phyloP scores from a whole-genome alignment of 2,113 vertebrate genomes.

The Eubucco bourcierii region DNA sequence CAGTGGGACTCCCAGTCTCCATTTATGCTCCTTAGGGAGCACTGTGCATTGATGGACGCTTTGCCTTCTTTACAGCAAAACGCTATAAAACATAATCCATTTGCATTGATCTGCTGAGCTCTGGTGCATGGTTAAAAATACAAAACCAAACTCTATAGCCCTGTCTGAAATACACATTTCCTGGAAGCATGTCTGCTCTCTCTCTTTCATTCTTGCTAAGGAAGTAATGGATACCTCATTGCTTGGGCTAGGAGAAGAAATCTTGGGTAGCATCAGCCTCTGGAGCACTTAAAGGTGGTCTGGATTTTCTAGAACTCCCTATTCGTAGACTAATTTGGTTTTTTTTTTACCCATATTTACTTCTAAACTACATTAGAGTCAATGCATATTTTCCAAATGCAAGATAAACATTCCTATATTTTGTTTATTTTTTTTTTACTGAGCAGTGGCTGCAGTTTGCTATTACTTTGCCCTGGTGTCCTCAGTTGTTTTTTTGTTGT shows the following conservation, averaged over 20 bases:
- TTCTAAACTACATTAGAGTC: neutral
- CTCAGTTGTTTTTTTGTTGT: neutral
- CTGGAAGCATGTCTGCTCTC: neutral
- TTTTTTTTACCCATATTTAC: neutral
- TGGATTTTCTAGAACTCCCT: neutral
- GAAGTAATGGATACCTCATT: neutral
- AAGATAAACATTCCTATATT: neutral
- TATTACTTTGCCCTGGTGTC: neutral
- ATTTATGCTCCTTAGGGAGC: conserved; percentile 39
- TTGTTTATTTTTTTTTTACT: neutral
- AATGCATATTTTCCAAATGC: neutral
- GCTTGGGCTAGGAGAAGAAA: neutral
- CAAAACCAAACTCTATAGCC: neutral
- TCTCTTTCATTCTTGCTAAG: neutral
- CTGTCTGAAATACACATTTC: conserved; percentile 2
- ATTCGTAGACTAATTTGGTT: neutral
- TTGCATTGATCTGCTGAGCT: conserved; percentile 41
- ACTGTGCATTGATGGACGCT: neutral
- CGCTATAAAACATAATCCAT: conserved; percentile 17
- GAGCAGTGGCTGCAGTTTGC: neutral
- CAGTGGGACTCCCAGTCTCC: conserved; percentile 20
- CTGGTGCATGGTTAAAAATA: conserved; percentile 16
- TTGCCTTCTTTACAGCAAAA: conserved; percentile 45
- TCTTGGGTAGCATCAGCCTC: neutral
- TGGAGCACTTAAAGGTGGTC: neutral